These are phyloP conservation scores for Volucella inanis DNA, from an alignment of 2,888 invertebrate genomes.

Conservation along the genomic window DNA sequence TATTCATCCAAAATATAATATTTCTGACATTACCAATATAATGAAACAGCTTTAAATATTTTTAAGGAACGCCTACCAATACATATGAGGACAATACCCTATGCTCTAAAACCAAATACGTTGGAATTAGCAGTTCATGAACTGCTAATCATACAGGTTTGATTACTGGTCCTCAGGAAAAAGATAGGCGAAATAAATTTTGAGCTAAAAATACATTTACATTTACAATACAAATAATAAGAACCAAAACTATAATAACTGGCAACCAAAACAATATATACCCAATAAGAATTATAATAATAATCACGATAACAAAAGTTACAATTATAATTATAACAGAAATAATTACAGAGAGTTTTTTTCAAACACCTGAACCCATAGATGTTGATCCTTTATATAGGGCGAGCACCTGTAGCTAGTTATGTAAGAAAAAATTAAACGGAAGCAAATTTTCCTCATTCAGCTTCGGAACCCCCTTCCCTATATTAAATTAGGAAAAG, in stretches of 20 bases:
- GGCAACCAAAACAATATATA: constrained; percentile 4
- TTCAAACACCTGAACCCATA: too few relatives aligned
- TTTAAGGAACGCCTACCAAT: constrained; percentile 8
- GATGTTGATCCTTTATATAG: too few relatives aligned
- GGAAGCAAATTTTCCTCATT: too few relatives aligned
- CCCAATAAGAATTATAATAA: not conserved
- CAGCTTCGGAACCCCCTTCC: too few relatives aligned
- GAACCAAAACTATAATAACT: constrained; percentile 3
- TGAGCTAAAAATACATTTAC: not conserved
- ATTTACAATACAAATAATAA: constrained; percentile 8
- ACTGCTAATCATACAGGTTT: not conserved
- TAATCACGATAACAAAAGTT: constrained; percentile 5
- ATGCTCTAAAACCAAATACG: not conserved
- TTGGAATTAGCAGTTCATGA: not conserved
- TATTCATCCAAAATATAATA: too few relatives aligned
- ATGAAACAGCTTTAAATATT: constrained; percentile 15
- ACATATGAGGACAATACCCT: not conserved
- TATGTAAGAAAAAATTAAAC: too few relatives aligned
- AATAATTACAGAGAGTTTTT: too few relatives aligned
- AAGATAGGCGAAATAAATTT: not conserved
- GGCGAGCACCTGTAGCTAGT: too few relatives aligned
- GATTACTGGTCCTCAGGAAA: not conserved
- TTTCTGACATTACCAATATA: too few relatives aligned
- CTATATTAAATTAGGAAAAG: too few relatives aligned
- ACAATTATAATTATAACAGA: too few relatives aligned